Evolutionary conservation across 2,888 invertebrate species (phyloP), one percentile per base, ranked within the genome.

Genomic region (Tridacna gigas): DNA sequence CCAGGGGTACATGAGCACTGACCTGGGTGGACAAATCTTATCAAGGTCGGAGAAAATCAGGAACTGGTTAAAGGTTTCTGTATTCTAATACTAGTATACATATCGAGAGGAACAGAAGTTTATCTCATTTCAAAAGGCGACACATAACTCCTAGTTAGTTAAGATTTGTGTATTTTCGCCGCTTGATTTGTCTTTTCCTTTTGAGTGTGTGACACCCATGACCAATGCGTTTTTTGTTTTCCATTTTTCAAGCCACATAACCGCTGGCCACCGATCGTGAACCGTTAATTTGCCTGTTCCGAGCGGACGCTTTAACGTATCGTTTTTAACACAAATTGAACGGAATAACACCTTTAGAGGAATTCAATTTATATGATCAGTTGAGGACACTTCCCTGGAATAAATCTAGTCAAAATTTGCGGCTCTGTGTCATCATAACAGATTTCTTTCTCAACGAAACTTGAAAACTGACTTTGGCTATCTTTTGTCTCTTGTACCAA

Each of bases 251-350:
- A 74, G 26, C 51, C 74, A 56, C 74, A 74, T 74, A 74, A 79
- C 66, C 79, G 74, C 37, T 79, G 74, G 79, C 74, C 79, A 66
- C 74, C 51, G 79, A 74, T 56, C 47, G 74, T 12, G 79, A 79
- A 79, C 74, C 56, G 74, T 51, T 74, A 79, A 79, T 79, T 79
- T 79, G 74, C 65, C 74, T 79, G 79, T 56, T 47, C 66, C 22
- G 61, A 15, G 13, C 74, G 74, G 67, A 65, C 67, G 28, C 13
- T 51, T 74, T 56, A 66, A 79, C 60, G 79, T 79, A 79, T 79
- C 74, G 74, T 74, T 79, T 79, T 79, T 74, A 79, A 74, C 79
- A 79, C 79, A 79, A 79, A 79, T 79, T 79, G 79, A 79, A 79
- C 74, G 74, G 79, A 79, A 79, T 79, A 79, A 79, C 79, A 79